These are phyloP conservation scores for Montipora efflorescens DNA, from an alignment of 64 coral and sea anemone genomes.

Conservation along the genomic window DNA sequence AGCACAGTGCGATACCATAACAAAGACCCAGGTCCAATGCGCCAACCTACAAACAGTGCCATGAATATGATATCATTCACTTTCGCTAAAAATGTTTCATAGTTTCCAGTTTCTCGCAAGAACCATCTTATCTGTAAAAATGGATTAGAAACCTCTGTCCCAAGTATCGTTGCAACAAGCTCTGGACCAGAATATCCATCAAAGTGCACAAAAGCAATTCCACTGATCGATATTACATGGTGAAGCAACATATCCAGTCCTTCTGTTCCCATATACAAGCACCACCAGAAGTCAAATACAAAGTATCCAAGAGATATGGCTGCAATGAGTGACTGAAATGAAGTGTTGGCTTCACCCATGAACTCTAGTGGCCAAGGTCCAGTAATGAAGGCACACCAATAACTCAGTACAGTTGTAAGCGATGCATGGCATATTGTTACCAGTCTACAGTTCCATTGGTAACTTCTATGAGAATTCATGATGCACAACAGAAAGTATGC, in stretches of 20 bases:
- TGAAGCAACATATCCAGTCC: constrained; percentile 90
- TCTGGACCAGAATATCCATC: constrained; percentile 80
- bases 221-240: constrained; percentile 80
- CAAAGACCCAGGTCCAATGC: constrained; percentile 82
- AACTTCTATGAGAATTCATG: constrained; percentile 62
- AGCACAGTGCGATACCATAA: constrained; percentile 58
- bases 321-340: constrained; percentile 79
- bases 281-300: constrained; percentile 95
- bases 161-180: constrained; percentile 88
- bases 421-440: constrained; percentile 75
- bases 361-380: constrained; percentile 93
- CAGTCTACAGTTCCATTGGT: constrained; percentile 88
- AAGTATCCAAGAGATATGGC: constrained; percentile 89
- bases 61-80: constrained; percentile 93
- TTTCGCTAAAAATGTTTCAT: constrained; percentile 82
- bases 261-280: constrained; percentile 93
- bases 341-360: constrained; percentile 76
- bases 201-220: constrained; percentile 59
- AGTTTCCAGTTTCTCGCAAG: constrained; percentile 85
- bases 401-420: constrained; percentile 55
- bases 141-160: constrained; percentile 94
- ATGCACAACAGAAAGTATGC: constrained; percentile 68
- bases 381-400: constrained; percentile 77
- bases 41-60: constrained; percentile 78
- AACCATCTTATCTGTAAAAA: constrained; percentile 96